Evolutionary conservation across 2,888 invertebrate species (phyloP).

Genomic region (Listrodromus nycthemerus): DNA sequence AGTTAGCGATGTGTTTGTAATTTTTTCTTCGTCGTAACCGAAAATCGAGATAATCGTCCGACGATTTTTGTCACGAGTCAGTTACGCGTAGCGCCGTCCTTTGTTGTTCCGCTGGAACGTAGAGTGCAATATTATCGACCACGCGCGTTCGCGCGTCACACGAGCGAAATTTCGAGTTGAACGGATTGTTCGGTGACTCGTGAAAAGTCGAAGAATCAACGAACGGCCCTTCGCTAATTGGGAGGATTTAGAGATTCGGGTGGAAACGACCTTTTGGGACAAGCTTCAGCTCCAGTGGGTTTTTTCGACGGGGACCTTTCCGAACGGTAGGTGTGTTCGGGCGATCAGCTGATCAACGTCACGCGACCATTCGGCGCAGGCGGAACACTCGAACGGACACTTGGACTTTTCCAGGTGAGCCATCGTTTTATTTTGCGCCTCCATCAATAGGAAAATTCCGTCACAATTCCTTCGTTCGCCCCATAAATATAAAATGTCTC

Average conservation of each 20-base stretch:
- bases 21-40: background rate
- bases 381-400: conserved; percentile 30
- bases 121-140: conserved; percentile 46
- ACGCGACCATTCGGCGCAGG: conserved; percentile 49
- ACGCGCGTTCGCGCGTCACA: conserved; percentile 21
- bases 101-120: background rate
- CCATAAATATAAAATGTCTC: background rate
- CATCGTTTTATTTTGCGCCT: background rate
- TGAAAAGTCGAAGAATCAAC: conserved; percentile 24
- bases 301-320: conserved; percentile 10
- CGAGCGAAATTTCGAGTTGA: conserved; percentile 29
- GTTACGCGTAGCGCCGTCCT: background rate
- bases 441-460: background rate
- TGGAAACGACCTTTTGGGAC: background rate
- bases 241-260: background rate
- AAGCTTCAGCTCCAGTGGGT: conserved; percentile 21
- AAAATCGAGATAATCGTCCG: background rate
- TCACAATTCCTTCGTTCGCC: background rate
- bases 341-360: conserved; percentile 62
- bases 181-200: conserved; percentile 31
- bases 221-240: conserved; percentile 5
- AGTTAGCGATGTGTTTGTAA: no score
- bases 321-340: conserved; percentile 37
- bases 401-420: conserved; percentile 65
- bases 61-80: background rate